Evolutionary conservation across 2,113 vertebrate genomes (phyloP).

Genomic region (Corapipo altera): DNA sequence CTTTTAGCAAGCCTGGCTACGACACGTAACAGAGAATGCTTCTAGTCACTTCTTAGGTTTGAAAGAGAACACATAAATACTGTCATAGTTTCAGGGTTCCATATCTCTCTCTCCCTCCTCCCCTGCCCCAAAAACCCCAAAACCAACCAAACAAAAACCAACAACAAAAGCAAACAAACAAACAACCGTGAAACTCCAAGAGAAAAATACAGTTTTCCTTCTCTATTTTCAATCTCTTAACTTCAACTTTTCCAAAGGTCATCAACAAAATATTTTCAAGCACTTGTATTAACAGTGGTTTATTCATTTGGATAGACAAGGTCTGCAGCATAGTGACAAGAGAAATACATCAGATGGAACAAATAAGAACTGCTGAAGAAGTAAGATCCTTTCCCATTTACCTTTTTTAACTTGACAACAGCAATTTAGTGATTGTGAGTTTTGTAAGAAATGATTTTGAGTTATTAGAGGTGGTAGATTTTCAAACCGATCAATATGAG

Average conservation of each 20-base stretch:
- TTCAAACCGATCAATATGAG: neutral
- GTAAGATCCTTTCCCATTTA: neutral
- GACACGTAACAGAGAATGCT: neutral
- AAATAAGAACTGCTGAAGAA: neutral
- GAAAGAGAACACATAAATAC: neutral
- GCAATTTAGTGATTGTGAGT: neutral
- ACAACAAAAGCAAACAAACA: neutral
- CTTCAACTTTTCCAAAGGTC: constrained; percentile 2
- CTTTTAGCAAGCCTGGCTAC: neutral
- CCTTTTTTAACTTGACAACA: neutral
- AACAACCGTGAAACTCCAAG: neutral
- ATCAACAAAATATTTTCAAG: neutral
- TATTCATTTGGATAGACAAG: neutral
- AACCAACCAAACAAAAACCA: neutral
- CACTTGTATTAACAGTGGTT: neutral
- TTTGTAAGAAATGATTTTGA: neutral
- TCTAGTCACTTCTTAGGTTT: neutral
- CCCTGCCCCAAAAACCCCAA: no score
- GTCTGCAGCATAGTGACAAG: neutral
- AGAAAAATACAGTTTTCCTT: neutral
- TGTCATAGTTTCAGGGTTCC: neutral
- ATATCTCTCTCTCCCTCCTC: neutral
- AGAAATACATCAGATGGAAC: neutral
- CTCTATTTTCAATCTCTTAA: neutral
- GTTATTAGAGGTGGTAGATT: neutral